phyloP scores from a whole-genome alignment of 2,797 vertebrate genomes.

The Helarctos malayanus region DNA sequence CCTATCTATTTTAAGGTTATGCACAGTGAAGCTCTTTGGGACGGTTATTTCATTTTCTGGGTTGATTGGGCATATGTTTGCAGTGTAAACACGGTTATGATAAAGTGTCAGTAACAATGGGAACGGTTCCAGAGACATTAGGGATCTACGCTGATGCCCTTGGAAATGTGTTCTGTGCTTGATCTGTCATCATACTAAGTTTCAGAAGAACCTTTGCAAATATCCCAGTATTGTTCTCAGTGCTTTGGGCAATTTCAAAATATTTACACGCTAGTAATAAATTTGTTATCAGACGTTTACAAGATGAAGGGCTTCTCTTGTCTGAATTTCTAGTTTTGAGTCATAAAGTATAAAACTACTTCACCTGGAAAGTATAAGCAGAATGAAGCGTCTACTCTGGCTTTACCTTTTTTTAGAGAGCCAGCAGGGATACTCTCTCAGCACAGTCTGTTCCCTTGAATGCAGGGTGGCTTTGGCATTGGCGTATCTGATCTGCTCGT shows the following conservation, averaged over 20 bases:
- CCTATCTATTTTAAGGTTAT: constrained; percentile 10
- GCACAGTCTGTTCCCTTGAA: neutral
- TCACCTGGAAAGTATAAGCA: constrained; percentile 24
- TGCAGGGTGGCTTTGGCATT: neutral
- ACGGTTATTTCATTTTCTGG: neutral
- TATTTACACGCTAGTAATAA: constrained; percentile 4
- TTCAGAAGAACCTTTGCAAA: constrained; percentile 51
- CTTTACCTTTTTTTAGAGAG: neutral
- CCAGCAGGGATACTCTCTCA: constrained; percentile 30
- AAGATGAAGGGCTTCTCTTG: constrained; percentile 77
- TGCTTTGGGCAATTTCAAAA: constrained; percentile 49
- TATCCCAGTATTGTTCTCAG: constrained; percentile 21
- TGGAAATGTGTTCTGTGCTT: constrained; percentile 39
- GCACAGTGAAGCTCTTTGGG: constrained; percentile 17
- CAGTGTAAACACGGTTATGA: neutral
- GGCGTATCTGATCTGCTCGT: neutral
- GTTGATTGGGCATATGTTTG: neutral
- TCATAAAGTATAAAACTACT: neutral
- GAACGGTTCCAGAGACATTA: constrained; percentile 49
- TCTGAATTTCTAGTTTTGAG: constrained; percentile 74
- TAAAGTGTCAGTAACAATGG: neutral
- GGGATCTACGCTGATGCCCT: neutral
- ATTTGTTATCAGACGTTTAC: constrained; percentile 58
- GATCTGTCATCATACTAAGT: constrained; percentile 29
- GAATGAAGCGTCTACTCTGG: constrained; percentile 21